Conservation (phyloP, 2,113 vertebrate genomes). For the Nyctereutes procyonoides region DNA sequence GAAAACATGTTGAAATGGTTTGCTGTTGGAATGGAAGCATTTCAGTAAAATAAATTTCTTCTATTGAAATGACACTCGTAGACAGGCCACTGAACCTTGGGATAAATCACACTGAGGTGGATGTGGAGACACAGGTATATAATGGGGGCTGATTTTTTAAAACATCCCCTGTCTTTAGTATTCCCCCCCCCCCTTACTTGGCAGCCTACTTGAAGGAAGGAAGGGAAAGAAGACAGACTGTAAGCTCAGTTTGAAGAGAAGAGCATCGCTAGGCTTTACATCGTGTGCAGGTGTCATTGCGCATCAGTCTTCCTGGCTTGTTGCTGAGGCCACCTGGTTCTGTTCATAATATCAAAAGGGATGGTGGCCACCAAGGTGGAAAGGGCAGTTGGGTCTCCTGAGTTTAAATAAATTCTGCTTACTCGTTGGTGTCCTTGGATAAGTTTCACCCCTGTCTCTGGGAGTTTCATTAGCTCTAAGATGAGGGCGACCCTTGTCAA, state of each 20-base stretch:
- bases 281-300: neutral
- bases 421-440: slow-evolving; percentile 10
- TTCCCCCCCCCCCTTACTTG: neutral
- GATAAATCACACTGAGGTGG: neutral
- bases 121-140: neutral
- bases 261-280: neutral
- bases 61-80: neutral
- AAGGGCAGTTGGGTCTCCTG: neutral
- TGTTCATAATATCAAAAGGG: neutral
- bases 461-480: neutral
- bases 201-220: slow-evolving; percentile 6
- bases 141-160: slow-evolving; percentile 16
- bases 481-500: neutral
- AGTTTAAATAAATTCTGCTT: slow-evolving; percentile 33
- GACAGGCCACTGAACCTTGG: neutral
- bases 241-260: neutral
- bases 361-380: neutral
- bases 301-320: neutral
- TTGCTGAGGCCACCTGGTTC: neutral
- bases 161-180: neutral
- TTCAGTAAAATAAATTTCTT: neutral
- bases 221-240: neutral
- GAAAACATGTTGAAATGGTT: neutral
- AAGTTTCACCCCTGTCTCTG: neutral
- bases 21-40: neutral